phyloP scores from a whole-genome alignment of 2,113 vertebrate species.

The Oryzias melastigma region DNA sequence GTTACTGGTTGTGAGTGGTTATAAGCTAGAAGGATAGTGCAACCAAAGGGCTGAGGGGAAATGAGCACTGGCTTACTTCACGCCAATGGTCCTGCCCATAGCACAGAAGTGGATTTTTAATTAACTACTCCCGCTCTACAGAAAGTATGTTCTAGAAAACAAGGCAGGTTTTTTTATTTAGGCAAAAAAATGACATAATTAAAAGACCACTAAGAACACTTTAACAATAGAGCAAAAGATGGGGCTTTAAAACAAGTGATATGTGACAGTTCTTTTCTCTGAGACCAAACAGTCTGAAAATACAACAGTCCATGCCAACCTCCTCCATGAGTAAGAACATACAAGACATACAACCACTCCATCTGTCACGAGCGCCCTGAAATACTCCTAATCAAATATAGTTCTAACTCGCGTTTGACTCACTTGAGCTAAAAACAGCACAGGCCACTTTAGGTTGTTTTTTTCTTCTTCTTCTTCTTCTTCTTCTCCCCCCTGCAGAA shows the following conservation, averaged over 20 bases:
- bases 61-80: too few relatives aligned
- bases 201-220: too few relatives aligned
- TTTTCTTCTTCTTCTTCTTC: not conserved
- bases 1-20: too few relatives aligned
- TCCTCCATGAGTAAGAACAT: slow-evolving; percentile 15
- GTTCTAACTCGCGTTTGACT: not conserved
- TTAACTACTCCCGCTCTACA: too few relatives aligned
- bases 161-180: too few relatives aligned
- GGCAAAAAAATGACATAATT: too few relatives aligned
- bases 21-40: too few relatives aligned
- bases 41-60: too few relatives aligned
- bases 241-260: not conserved
- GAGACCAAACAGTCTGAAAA: not conserved
- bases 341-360: not conserved
- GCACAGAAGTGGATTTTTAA: too few relatives aligned
- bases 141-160: too few relatives aligned
- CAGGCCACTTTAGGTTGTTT: not conserved
- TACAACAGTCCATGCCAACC: not conserved
- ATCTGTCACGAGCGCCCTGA: slow-evolving; percentile 17
- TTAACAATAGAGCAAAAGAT: too few relatives aligned
- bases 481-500: not conserved
- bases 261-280: not conserved
- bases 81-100: too few relatives aligned
- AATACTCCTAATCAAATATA: slow-evolving; percentile 11
- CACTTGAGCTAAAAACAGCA: slow-evolving; percentile 3